These are phyloP conservation scores for Himalopsyche kuldschensis DNA, from an alignment of 2,888 invertebrate species.

Conservation along the genomic window DNA sequence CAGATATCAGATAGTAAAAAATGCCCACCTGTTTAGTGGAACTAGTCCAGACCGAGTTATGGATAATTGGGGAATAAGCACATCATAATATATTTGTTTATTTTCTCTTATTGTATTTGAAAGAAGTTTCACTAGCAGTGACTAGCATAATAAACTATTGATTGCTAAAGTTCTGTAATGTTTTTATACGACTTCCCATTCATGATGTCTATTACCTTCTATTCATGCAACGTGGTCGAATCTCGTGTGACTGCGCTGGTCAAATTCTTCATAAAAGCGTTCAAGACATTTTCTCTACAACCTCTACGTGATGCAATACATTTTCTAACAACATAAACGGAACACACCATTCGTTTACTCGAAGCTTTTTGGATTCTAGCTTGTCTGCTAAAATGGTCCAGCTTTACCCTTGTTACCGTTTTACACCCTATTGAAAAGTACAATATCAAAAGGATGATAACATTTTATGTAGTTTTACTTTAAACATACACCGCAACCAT, in stretches of 20 bases:
- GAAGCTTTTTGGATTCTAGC: background rate
- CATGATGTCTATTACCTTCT: background rate
- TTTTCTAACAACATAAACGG: background rate
- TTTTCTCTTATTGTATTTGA: no score
- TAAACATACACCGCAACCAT: background rate
- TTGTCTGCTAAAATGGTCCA: background rate
- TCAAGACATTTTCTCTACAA: conserved; percentile 19
- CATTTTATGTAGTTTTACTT: background rate
- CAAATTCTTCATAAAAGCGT: background rate
- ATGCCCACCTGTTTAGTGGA: no score
- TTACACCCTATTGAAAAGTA: background rate
- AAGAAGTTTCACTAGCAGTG: no score
- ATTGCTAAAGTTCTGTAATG: no score
- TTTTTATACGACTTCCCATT: background rate
- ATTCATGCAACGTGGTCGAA: background rate
- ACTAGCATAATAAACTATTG: no score
- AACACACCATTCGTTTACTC: background rate
- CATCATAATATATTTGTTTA: no score
- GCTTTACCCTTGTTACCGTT: background rate
- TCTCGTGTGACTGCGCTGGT: background rate
- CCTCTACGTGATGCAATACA: conserved; percentile 19
- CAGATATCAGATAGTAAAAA: no score
- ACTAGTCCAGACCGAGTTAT: no score
- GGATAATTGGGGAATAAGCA: no score
- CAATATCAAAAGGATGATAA: background rate